Conservation (phyloP, 2,888 invertebrate genomes). For the Nomada lathburiana region DNA sequence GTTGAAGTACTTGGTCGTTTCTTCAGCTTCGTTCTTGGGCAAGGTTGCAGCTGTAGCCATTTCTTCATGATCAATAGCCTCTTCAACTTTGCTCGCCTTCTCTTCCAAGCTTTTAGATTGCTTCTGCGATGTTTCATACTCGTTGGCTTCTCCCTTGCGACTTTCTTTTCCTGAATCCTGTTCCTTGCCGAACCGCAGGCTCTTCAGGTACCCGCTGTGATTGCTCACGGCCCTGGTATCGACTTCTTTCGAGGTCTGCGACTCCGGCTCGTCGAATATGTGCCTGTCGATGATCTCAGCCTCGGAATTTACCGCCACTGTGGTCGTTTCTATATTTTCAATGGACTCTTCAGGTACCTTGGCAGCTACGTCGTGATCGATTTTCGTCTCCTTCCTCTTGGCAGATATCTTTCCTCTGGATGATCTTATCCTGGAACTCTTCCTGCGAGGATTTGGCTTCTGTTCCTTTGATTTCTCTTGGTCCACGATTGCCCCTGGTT, state of each 20-base stretch:
- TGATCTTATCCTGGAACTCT: constrained; percentile 50
- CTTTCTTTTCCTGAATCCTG: constrained; percentile 14
- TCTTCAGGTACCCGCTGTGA: constrained; percentile 47
- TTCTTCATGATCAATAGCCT: neutral
- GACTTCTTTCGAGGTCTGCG: constrained; percentile 66
- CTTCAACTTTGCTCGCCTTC: neutral
- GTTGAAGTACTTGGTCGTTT: neutral
- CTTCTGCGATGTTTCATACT: constrained; percentile 20
- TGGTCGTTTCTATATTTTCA: constrained; percentile 9
- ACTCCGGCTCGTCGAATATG: constrained; percentile 66
- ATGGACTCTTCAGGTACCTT: neutral
- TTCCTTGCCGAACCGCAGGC: constrained; percentile 34
- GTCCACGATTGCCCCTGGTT: neutral
- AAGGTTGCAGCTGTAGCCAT: too few species aligned
- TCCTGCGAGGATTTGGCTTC: constrained; percentile 42
- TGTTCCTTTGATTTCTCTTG: constrained; percentile 27
- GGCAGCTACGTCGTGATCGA: neutral
- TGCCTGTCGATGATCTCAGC: constrained; percentile 59
- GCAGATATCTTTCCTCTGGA: constrained; percentile 50
- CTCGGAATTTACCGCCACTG: constrained; percentile 9
- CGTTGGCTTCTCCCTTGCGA: constrained; percentile 21
- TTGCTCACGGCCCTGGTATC: constrained; percentile 62
- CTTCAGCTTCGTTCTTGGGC: neutral
- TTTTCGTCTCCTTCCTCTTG: constrained; percentile 35
- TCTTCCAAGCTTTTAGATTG: constrained; percentile 7